Conservation (phyloP, 2,113 vertebrate genomes). For the Megaceryle maxima region DNA sequence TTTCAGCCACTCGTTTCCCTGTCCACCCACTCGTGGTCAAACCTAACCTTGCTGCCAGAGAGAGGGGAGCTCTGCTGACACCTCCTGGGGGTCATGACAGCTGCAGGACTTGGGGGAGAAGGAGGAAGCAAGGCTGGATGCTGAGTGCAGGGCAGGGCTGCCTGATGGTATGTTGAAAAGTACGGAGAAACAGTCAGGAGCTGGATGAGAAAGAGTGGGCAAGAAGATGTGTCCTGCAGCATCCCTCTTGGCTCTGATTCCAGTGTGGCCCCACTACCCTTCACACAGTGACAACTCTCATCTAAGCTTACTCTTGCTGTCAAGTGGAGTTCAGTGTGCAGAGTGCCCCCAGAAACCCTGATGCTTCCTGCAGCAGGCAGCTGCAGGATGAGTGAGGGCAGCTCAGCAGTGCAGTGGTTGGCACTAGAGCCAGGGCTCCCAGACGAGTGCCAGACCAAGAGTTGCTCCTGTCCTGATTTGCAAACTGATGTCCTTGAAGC, state of each 20-base stretch:
- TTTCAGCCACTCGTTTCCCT: neutral
- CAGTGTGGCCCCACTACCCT: neutral
- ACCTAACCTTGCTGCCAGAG: neutral
- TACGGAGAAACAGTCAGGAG: neutral
- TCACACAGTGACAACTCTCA: neutral
- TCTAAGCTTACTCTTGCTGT: neutral
- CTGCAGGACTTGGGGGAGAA: neutral
- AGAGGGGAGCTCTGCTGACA: neutral
- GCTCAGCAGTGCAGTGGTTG: neutral
- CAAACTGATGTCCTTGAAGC: neutral
- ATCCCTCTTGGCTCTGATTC: neutral
- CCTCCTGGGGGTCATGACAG: neutral
- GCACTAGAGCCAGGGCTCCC: neutral
- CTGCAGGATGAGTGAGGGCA: neutral
- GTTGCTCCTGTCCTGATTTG: neutral
- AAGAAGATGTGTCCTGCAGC: neutral
- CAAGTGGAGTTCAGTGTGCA: neutral
- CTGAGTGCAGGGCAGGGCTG: neutral
- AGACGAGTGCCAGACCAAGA: neutral
- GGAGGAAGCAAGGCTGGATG: neutral
- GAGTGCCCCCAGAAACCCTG: neutral
- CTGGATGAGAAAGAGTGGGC: neutral
- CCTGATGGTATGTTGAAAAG: neutral
- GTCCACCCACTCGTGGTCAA: neutral
- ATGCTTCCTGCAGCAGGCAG: neutral